phyloP scores from a whole-genome alignment of 92 coral and sea anemone genomes.

The Micromussa lordhowensis region DNA sequence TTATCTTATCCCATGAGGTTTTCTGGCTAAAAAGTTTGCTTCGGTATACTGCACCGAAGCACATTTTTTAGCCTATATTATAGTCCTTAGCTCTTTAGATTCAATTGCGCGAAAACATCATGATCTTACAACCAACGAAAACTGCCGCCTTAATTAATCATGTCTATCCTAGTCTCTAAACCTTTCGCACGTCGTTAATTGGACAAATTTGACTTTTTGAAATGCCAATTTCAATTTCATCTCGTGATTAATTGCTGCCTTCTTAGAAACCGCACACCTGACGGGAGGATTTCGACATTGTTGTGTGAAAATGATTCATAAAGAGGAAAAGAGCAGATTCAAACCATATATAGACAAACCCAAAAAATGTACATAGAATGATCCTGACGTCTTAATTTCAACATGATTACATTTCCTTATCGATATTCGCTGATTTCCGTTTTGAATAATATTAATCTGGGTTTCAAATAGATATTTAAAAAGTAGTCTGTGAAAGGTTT shows the following conservation, averaged over 20 bases:
- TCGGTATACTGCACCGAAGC: not conserved
- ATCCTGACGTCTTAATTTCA: not conserved
- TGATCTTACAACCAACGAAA: not conserved
- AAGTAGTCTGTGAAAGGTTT: not conserved
- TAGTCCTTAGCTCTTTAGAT: too few relatives aligned
- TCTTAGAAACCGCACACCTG: not conserved
- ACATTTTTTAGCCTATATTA: too few relatives aligned
- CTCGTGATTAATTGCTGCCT: not conserved
- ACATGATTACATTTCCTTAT: not conserved
- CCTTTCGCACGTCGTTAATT: not conserved
- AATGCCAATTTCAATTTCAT: not conserved
- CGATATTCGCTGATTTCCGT: slow-evolving; percentile 14
- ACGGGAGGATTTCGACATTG: not conserved
- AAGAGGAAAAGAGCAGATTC: not conserved
- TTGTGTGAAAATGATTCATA: not conserved
- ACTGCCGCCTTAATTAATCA: not conserved
- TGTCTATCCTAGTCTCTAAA: not conserved
- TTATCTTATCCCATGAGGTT: not conserved
- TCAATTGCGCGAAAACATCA: too few relatives aligned
- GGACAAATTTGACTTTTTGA: not conserved
- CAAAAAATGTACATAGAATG: not conserved
- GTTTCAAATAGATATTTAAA: not conserved
- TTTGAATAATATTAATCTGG: not conserved
- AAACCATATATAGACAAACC: not conserved
- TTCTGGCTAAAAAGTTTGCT: not conserved